phyloP scores from a whole-genome alignment of 2,113 vertebrate species.

The Polyodon spathula region DNA sequence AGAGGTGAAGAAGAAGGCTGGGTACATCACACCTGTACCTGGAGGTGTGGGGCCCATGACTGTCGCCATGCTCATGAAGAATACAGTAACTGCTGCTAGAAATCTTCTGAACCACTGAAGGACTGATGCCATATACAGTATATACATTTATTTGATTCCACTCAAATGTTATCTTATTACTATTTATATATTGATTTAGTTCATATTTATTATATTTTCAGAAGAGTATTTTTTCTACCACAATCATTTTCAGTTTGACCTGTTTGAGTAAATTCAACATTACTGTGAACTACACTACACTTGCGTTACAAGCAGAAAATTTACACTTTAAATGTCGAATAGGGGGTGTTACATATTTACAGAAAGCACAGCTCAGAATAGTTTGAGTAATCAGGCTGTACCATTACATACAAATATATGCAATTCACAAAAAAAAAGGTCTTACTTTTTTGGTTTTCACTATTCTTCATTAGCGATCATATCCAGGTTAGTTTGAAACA shows the following conservation, averaged over 20 bases:
- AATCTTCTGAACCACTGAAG: conserved; percentile 64
- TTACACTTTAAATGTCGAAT: no score
- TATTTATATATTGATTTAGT: conserved; percentile 3
- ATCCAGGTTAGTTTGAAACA: no score
- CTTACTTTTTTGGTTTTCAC: no score
- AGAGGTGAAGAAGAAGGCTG: conserved; percentile 82
- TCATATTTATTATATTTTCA: conserved; percentile 2
- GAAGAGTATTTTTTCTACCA: neutral
- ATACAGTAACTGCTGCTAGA: conserved; percentile 72
- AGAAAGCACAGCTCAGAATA: no score
- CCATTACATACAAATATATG: no score
- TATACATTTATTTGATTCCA: neutral
- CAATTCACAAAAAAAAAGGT: no score
- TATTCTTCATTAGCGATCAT: no score
- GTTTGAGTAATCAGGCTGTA: no score
- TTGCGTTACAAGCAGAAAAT: no score
- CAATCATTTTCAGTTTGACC: neutral
- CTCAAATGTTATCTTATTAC: conserved; percentile 2
- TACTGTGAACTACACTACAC: no score
- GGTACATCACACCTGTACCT: conserved; percentile 78
- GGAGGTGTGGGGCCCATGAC: conserved; percentile 87
- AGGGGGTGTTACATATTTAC: no score
- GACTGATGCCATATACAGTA: neutral
- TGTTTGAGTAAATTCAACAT: neutral
- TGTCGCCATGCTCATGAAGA: conserved; percentile 82